These are phyloP conservation scores for Gymnoscelis rufifasciata DNA, from an alignment of 2,888 invertebrate species.

Conservation along the genomic window DNA sequence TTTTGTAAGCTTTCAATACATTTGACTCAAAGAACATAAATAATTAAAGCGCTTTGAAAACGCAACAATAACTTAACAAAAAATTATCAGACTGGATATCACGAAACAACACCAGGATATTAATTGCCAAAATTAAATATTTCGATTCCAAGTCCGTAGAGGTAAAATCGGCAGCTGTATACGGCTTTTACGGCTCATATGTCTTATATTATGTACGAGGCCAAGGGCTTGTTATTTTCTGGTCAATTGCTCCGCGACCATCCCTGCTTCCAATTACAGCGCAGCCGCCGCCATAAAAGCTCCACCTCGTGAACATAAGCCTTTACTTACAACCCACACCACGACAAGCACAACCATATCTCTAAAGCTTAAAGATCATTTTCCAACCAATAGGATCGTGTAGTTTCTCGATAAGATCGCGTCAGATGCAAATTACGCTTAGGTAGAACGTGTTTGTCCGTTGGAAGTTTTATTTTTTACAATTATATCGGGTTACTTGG, in stretches of 20 bases:
- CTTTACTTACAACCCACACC: conserved; percentile 28
- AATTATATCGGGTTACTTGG: conserved; percentile 78
- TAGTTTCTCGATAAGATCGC: conserved; percentile 25
- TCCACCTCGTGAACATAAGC: conserved; percentile 31
- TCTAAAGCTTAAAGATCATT: conserved; percentile 6
- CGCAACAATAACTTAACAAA: too few species aligned
- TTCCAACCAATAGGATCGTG: conserved; percentile 11
- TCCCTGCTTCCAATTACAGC: conserved; percentile 76
- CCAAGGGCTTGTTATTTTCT: conserved; percentile 76
- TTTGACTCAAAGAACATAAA: too few species aligned
- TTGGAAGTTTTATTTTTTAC: conserved; percentile 75
- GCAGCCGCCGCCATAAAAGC: conserved; percentile 74
- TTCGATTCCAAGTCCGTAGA: conserved; percentile 36
- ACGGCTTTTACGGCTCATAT: conserved; percentile 61
- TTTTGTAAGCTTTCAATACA: too few species aligned
- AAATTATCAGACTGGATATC: too few species aligned
- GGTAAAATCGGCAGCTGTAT: conserved; percentile 63
- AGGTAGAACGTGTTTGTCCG: conserved; percentile 76
- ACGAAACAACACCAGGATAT: not conserved
- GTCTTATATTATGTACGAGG: conserved; percentile 48
- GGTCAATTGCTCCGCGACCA: conserved; percentile 78
- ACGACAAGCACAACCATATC: conserved; percentile 30
- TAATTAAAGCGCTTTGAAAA: too few species aligned
- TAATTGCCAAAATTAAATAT: conserved; percentile 15
- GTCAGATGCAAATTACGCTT: conserved; percentile 73